Evolutionary conservation across 1,140 invertebrate genomes (phyloP).

Genomic region (Gerris buenoi): DNA sequence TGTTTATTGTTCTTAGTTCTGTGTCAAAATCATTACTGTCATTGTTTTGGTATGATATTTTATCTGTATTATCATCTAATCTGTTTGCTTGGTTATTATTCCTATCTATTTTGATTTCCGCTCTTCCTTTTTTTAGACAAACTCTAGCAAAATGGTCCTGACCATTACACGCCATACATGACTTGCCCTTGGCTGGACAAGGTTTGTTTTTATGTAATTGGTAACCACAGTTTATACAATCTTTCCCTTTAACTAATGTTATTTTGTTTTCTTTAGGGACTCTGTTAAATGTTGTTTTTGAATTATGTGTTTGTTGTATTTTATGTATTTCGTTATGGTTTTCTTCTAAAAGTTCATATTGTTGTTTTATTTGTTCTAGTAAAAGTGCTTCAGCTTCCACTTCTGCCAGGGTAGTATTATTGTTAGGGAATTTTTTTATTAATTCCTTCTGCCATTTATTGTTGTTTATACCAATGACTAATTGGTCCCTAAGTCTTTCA

Average conservation of each 20-base stretch:
- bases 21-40: background rate
- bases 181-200: background rate
- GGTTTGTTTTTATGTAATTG: background rate
- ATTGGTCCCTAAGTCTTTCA: background rate
- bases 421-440: background rate
- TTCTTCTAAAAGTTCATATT: background rate
- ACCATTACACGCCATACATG: background rate
- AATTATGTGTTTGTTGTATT: background rate
- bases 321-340: background rate
- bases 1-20: background rate
- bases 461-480: conserved; percentile 11
- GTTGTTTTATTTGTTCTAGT: background rate
- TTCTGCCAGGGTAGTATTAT: background rate
- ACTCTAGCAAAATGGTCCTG: background rate
- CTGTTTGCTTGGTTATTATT: background rate
- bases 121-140: background rate
- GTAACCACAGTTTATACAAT: background rate
- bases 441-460: conserved; percentile 26
- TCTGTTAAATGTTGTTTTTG: background rate
- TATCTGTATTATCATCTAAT: background rate
- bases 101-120: background rate
- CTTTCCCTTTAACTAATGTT: background rate
- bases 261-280: background rate
- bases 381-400: background rate
- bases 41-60: no score